Base-by-base conservation (phyloP, 2,888 invertebrate species). In the Rhodophaea formosa region DNA sequence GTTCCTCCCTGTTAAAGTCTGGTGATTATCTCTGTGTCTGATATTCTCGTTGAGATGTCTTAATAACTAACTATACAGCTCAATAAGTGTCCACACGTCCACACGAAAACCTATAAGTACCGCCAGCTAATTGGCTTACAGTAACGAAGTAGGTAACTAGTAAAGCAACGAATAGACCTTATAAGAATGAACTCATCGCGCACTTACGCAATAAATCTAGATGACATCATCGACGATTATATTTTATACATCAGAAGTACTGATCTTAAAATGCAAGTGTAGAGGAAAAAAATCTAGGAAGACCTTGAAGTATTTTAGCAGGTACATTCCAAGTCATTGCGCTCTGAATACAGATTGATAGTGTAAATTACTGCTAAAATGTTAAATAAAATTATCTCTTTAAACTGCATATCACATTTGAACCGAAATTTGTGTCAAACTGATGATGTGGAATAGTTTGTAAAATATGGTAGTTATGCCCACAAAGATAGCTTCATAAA, bases 91-190 rank as follows among this genome's bases (percentile, higher is more conserved):
- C 14, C 1, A 51, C 39, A 30, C 14, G 35, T 17, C 10, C 8
- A 7, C 17, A 30, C 44, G 45, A 55, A 55, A 55, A 32, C 54
- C 43, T 62, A 62, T 62, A 62, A 64, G 62, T 62, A 58, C n/a
- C 45, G 53, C 16, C 42, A 49, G 54, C 54, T 65, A 63, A 62
- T 65, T 60, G 62, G 62, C 56, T 65, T 62, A 56, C 17, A 10
- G n/a, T 39, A n/a, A 35, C 16, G 35, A 51, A 59, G 54, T 56
- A 56, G 54, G 59, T 62, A 59, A n/a, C n/a, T n/a, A n/a, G n/a
- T n/a, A n/a, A n/a, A n/a, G 61, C 60, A 62, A 62, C 59, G 44
- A 58, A 62, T 53, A 59, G 53, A 47, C 56, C 44, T 42, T 46
- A 29, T 45, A 45, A 39, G 58, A 54, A 54, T 58, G 53, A 58